Base-by-base conservation (phyloP, 2,113 vertebrate genomes). In the Cryptoleucopteryx plumbea region DNA sequence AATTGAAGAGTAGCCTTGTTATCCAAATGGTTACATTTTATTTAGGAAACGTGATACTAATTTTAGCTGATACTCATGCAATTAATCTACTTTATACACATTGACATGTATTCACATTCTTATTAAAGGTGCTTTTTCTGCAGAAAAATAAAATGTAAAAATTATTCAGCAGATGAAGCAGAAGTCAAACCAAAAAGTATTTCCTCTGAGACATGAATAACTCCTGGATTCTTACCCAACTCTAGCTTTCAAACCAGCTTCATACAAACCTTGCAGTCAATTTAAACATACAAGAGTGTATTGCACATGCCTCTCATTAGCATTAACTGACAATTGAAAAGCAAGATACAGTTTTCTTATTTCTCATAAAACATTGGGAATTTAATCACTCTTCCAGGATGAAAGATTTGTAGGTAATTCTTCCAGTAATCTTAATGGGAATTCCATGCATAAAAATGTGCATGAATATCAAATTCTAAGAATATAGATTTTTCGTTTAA, bases 121-220 rank as follows among this genome's bases (percentile, higher is more conserved):
- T 91, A 88, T 21, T 70, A 73, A 71, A 62, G 3, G 14, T n/a
- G 26, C 9, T 62, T 67, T 83, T 71, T 48, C 73, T 59, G 50
- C 43, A 65, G 80, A 71, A 85, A 68, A 72, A 59, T 16, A 73
- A 87, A 92, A 86, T 34, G 52, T 7, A 83, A 91, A 86, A 92
- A 82, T 52, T 72, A 83, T 73, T 82, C 12, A 4, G 34, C 50
- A 88, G 34, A 31, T 56, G 79, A 82, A 95, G 84, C 68, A 92
- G 42, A 95, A 96, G 53, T 92, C 47, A 55, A 80, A 73, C 71
- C 82, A 85, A 96, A 74, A 96, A 82, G 12, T 70, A n/a, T 83
- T 40, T 92, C 83, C 83, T 82, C n/a, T 58, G 65, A 96, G 85
- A 95, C 62, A 91, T 92, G 43, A 75, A 93, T 94, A 96, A 93